Base-by-base conservation (phyloP, 2,797 vertebrate genomes). In the Gambelia wislizenii region DNA sequence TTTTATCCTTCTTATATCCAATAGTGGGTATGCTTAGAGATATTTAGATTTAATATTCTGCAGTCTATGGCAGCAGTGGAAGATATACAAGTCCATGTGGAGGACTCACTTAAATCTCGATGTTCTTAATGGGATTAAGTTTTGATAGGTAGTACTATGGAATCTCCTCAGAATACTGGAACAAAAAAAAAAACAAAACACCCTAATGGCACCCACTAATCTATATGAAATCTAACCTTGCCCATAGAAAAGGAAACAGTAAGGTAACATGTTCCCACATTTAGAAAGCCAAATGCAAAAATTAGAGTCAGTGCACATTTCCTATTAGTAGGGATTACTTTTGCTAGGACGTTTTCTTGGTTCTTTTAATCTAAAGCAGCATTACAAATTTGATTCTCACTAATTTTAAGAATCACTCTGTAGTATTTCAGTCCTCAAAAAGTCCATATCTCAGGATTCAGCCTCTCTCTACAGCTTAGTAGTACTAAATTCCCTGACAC, bases 401-500 rank as follows among this genome's bases (percentile, higher is more conserved):
- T 59, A 86, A 69, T 91, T 87, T 92, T 69, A 69, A 92, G 85
- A 89, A 92, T 88, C 13, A 88, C 20, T 87, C 44, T 84, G 75
- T 77, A 18, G 47, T 90, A 90, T 88, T 72, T 77, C 85, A 83
- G 42, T 72, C 67, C 44, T 85, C 93, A 91, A 93, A 91, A 92
- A 81, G 85, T 91, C 92, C 59, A 20, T 85, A 90, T 72, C 80
- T 81, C 89, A 20, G 22, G 79, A 81, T 94, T 92, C 94, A 86
- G 86, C 70, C 6, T 5, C 81, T 83, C n/a, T 85, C 86, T 87
- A 88, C 30, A 91, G 78, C 44, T 87, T 83, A 54, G 0, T 7
- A 92, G 88, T 86, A 64, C 52, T 79, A 94, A 77, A 87, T 87
- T 86, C 18, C 49, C 52, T 90, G 54, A 8, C 90, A 84, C 39